Base-by-base conservation (phyloP, 2,888 invertebrate species). In the Galerucella nymphaeae region DNA sequence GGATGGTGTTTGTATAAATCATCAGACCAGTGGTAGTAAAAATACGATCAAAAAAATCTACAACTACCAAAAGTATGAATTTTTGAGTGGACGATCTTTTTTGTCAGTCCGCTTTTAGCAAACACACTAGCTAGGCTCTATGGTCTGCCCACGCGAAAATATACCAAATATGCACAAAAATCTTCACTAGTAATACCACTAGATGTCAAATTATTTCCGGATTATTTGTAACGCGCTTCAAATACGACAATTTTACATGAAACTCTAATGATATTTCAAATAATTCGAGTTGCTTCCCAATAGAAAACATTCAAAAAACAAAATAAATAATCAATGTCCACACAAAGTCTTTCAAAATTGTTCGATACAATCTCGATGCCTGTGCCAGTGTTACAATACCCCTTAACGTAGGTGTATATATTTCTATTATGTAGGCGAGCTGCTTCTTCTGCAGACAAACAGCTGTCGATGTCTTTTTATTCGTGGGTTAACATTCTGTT, bases 351-450 rank as follows among this genome's bases (percentile, higher is more conserved):
- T n/a, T 59, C 41, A n/a, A 59, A 59, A 5, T 38, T 9, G 59
- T 13, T 69, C 57, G 63, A 70, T 70, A 63, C 30, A 57, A 70
- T 70, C 69, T 70, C 57, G 69, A 53, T 74, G 77, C 70, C 76
- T 72, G 71, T 72, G 75, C 69, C 75, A 72, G 74, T 70, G 75
- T 75, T 74, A 73, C 67, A 75, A 65, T 73, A 70, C 75, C 75
- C 77, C 77, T 75, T 78, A 62, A 62, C 73, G 78, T 77, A 75
- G 77, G 77, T 77, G 77, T 79, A 77, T 74, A 77, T 76, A 78
- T 78, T 77, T 78, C 78, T 76, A 77, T 78, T 78, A 77, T 75
- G 78, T 77, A 77, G 77, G 75, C 77, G 72, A 72, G 66, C 59
- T 62, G 71, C 75, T 76, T 72, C 76, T 74, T 72, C 67, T 72